Conservation (phyloP, 2,797 vertebrate species). For the Enteromius argenteus region DNA sequence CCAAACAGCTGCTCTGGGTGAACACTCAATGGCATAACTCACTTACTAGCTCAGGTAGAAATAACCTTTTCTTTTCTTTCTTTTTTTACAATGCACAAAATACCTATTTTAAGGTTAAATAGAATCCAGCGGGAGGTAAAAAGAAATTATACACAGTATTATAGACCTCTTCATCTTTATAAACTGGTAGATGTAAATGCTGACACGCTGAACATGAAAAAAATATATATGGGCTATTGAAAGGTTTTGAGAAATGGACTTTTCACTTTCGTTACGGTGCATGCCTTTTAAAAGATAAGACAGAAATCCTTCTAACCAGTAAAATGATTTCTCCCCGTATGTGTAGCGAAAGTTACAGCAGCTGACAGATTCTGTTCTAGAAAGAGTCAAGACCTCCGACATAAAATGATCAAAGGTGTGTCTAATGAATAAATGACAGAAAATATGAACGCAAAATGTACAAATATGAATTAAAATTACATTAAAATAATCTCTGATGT, state of each 20-base stretch:
- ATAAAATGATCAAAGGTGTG: not conserved
- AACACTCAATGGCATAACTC: not conserved
- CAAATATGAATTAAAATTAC: not conserved
- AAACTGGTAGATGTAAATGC: constrained; percentile 1
- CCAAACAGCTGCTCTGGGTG: not conserved
- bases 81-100: not conserved
- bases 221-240: not conserved
- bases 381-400: not conserved
- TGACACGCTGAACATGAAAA: not conserved
- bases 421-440: not conserved
- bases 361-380: not conserved
- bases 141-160: not conserved
- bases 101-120: not conserved
- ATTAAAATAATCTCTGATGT: not conserved
- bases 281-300: constrained; percentile 21
- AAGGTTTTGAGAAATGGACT: constrained; percentile 18
- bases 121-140: not conserved
- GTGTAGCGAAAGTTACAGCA: not conserved
- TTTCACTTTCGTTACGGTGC: constrained; percentile 1
- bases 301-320: constrained; percentile 16
- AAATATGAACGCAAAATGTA: not conserved
- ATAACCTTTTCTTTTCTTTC: not conserved
- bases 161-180: not conserved
- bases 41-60: not conserved
- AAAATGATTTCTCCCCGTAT: not conserved